phyloP scores from a whole-genome alignment of 1,140 invertebrate genomes.

The Diploscapter pachys region DNA sequence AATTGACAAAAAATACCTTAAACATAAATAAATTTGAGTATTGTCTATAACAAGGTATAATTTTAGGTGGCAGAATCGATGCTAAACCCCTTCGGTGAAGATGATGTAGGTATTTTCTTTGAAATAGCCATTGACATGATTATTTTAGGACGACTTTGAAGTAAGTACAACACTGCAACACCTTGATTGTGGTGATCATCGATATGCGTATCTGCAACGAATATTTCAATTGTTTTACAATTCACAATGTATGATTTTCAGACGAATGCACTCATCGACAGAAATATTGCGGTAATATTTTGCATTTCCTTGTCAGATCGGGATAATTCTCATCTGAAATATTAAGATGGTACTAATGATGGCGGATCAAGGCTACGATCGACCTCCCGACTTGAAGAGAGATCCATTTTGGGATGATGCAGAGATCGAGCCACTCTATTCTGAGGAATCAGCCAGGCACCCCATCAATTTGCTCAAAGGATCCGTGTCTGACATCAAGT shows the following conservation, averaged over 20 bases:
- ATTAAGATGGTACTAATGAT: slow-evolving; percentile 35
- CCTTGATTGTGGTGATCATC: no score
- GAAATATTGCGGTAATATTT: slow-evolving; percentile 25
- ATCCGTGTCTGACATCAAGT: slow-evolving; percentile 34
- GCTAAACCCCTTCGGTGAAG: slow-evolving; percentile 87
- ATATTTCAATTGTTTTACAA: slow-evolving; percentile 10
- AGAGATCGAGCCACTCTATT: slow-evolving; percentile 32
- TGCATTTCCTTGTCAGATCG: not conserved
- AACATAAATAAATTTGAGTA: no score
- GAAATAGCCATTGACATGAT: slow-evolving; percentile 37
- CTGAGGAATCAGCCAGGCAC: slow-evolving; percentile 26
- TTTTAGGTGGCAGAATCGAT: slow-evolving; percentile 68
- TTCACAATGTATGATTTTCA: slow-evolving; percentile 16
- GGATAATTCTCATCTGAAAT: not conserved
- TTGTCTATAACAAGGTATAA: not conserved
- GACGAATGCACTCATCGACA: slow-evolving; percentile 33
- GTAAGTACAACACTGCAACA: not conserved
- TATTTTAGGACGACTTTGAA: slow-evolving; percentile 36
- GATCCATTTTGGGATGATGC: slow-evolving; percentile 35
- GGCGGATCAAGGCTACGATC: slow-evolving; percentile 35
- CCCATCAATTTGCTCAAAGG: slow-evolving; percentile 24
- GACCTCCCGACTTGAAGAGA: slow-evolving; percentile 19
- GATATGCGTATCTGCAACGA: no score
- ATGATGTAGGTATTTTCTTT: slow-evolving; percentile 63
- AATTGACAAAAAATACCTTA: no score